Evolutionary conservation across 2,888 invertebrate species (phyloP), one percentile per base, ranked within the genome.

Genomic region (Eupithecia pulchellata): DNA sequence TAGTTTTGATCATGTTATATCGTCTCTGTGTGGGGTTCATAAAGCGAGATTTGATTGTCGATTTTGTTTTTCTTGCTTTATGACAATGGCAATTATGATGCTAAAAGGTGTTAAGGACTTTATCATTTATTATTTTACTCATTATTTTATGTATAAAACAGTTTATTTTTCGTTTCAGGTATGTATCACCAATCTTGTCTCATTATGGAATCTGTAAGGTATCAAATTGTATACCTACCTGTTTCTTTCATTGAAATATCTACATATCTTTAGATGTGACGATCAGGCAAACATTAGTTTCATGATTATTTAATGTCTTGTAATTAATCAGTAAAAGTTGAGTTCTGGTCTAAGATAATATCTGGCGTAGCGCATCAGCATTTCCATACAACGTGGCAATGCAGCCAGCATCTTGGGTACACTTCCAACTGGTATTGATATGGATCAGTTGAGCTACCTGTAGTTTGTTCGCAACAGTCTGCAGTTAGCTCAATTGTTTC

Each of bases 1-100:
- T 84, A 84, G 81, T 87, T 86, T 86, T 84, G 85, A 86, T 84
- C 84, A 82, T 82, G 80, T 84, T 85, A 81, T 76, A 79, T 61
- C 4, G 20, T 9, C 20, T 34, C 13, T 13, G 20, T 25, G 57
- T 29, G 2, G 29, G 14, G 29, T 57, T 57, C 8, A 17, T 57
- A 29, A 57, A 57, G 29, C 13, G 52, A 52, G 52, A 25, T 52
- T 52, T 52, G 52, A 52, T 25, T 52, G 25, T 52, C 4, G 4
- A 52, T 25, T 4, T 52, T 52, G 11, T 52, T 52, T 20, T 47
- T 47, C 20, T 47, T 52, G 25, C 52, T 52, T 52, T 13, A 1
- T 47, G 47, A 47, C 47, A 47, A 20, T 20, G 13, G 25, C 25
- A 13, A 52, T 13, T 25, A 13, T 42, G n/a, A 42, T 42, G n/a